Base-by-base conservation (phyloP, 2,888 invertebrate species). In the Amphipyra tragopoginis region DNA sequence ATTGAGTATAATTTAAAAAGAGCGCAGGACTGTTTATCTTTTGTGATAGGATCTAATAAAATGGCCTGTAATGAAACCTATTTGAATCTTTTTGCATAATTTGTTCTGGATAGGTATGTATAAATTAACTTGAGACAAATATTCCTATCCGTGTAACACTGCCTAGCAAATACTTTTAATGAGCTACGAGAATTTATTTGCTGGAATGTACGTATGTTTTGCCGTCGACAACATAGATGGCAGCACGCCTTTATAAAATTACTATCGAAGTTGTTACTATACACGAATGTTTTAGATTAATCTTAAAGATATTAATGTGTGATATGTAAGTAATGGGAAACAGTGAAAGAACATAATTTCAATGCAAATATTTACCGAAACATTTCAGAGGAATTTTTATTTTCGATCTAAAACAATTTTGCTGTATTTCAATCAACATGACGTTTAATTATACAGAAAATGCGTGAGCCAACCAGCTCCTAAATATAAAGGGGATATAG, bases 11-110 rank as follows among this genome's bases (percentile, higher is more conserved):
- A 65, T 74, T 74, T 63, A 50, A 72, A 69, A 71, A 72, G 36
- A 26, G 42, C 52, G 13, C 34, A 15, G 33, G 53, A 34, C 29
- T 26, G 52, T 77, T 54, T 58, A 52, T 74, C 55, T 67, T 36
- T 40, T 33, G 48, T 52, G 68, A 80, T 80, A 66, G 59, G 7
- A 75, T 77, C 68, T 64, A 61, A 66, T 65, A 42, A 60, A 72
- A 60, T 66, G 15, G 50, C 42, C 61, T 29, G 26, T 66, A 77
- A 76, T 65, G 49, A 58, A 60, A 51, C 43, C 53, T 44, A 69
- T 72, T 78, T 65, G 34, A 75, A 75, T 72, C 65, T 55, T 72
- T 72, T 75, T 54, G 74, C 77, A 66, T 79, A 73, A 73, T 70
- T 67, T 72, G 77, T 72, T 61, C 39, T 64, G 58, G 48, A 58